Conservation (phyloP, 2,888 invertebrate species). For the Magallana nippona region DNA sequence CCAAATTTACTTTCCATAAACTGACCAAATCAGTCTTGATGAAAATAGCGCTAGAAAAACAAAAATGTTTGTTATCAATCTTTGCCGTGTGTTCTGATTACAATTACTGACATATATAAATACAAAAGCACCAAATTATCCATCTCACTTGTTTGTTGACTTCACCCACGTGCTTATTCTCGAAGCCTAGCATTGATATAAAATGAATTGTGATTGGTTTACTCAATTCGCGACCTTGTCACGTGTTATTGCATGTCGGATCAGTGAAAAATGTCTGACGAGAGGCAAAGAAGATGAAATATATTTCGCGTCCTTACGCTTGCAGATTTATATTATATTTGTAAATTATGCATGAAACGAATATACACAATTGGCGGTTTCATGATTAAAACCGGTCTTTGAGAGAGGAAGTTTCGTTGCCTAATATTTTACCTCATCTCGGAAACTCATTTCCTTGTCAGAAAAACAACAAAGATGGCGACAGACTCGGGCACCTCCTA, state of each 20-base stretch:
- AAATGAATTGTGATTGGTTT: slow-evolving; percentile 50
- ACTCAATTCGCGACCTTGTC: slow-evolving; percentile 48
- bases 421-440: slow-evolving; percentile 6
- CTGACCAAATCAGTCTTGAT: not conserved
- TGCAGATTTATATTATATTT: not conserved
- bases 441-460: slow-evolving; percentile 50
- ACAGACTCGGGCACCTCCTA: slow-evolving; percentile 76
- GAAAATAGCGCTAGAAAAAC: not conserved
- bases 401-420: slow-evolving; percentile 21
- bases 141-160: not conserved
- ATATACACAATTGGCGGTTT: not conserved
- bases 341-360: slow-evolving; percentile 19
- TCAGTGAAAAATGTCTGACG: slow-evolving; percentile 48
- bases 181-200: slow-evolving; percentile 3
- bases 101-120: not conserved
- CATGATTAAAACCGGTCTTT: not conserved
- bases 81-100: not conserved
- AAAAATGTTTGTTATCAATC: not conserved
- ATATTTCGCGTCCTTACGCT: slow-evolving; percentile 3
- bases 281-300: slow-evolving; percentile 35
- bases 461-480: slow-evolving; percentile 70
- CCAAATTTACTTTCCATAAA: not conserved
- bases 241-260: slow-evolving; percentile 60
- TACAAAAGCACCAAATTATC: not conserved
- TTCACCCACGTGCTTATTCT: slow-evolving; percentile 28